A percentile compares a stretch with the other conserved stretches of the same genome.
Conservation (phyloP, 92 coral and sea anemone species). For the Palythoa grandiflora region DNA sequence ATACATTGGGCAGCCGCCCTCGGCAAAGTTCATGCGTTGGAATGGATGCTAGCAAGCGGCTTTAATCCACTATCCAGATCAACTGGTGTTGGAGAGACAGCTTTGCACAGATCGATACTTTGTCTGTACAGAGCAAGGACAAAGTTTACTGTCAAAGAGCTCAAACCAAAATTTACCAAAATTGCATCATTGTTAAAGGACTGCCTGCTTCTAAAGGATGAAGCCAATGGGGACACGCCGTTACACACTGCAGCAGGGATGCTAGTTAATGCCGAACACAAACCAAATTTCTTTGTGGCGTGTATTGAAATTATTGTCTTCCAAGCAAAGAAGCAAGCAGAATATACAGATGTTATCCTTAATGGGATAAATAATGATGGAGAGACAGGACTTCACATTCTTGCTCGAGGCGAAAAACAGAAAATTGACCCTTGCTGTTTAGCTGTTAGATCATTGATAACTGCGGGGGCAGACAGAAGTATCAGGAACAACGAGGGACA, state of each 20-base stretch:
- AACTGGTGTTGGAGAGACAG: slow-evolving; percentile 92
- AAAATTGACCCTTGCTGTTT: slow-evolving; percentile 93
- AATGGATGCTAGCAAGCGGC: slow-evolving; percentile 98
- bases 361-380: slow-evolving; percentile 97
- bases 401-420: slow-evolving; percentile 88
- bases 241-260: slow-evolving; percentile 94
- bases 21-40: slow-evolving; percentile 93
- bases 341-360: slow-evolving; percentile 76
- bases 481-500: slow-evolving; percentile 95
- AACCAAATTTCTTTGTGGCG: slow-evolving; percentile 91
- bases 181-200: slow-evolving; percentile 86
- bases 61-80: slow-evolving; percentile 83
- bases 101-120: slow-evolving; percentile 87
- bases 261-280: slow-evolving; percentile 92
- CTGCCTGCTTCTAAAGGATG: slow-evolving; percentile 88
- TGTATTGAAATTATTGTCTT: slow-evolving; percentile 90
- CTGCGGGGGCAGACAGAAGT: slow-evolving; percentile 96
- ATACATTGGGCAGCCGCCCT: slow-evolving; percentile 98
- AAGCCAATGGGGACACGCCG: slow-evolving; percentile 91
- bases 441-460: slow-evolving; percentile 84
- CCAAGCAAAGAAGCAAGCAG: slow-evolving; percentile 88
- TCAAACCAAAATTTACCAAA: slow-evolving; percentile 88
- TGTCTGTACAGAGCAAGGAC: slow-evolving; percentile 86
- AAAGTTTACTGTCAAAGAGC: slow-evolving; percentile 93
- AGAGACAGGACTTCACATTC: slow-evolving; percentile 90